phyloP scores from a whole-genome alignment of 2,113 vertebrate species.

The Epinephelus cyanopodus region DNA sequence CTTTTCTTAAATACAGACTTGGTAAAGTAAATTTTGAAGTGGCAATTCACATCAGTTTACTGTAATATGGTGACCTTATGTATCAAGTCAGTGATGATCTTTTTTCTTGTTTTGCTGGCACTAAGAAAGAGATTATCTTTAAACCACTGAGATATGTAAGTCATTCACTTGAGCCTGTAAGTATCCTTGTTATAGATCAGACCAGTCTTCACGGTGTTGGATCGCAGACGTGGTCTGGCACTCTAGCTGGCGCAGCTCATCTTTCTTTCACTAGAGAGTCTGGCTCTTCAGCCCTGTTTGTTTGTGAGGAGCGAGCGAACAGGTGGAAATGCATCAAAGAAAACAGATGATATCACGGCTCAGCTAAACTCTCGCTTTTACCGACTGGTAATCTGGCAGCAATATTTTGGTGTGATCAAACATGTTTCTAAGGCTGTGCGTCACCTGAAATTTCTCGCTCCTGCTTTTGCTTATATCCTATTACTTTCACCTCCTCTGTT shows the following conservation, averaged over 20 bases:
- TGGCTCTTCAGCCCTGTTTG: conserved; percentile 2
- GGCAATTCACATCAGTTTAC: neutral
- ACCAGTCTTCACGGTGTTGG: conserved; percentile 13
- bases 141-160: conserved; percentile 1
- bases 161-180: neutral
- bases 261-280: neutral
- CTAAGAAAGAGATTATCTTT: conserved; percentile 6
- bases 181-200: neutral
- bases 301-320: conserved; percentile 13
- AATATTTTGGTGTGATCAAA: conserved; percentile 48
- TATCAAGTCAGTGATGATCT: conserved; percentile 23
- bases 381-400: conserved; percentile 19
- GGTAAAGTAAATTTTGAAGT: neutral
- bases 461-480: conserved; percentile 1
- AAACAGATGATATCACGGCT: conserved; percentile 31
- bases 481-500: conserved; percentile 31
- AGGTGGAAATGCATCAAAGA: conserved; percentile 24
- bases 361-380: conserved; percentile 37
- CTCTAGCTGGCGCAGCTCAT: neutral
- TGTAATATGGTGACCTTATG: neutral
- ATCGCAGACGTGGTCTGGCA: conserved; percentile 7
- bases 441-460: conserved; percentile 30
- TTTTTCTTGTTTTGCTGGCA: neutral
- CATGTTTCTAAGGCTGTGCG: conserved; percentile 35
- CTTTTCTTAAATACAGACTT: neutral